A percentile compares a stretch with the other conserved stretches of the same genome.
These are phyloP conservation scores for Tauraco erythrolophus DNA, from an alignment of 2,113 vertebrate genomes.

Conservation along the genomic window DNA sequence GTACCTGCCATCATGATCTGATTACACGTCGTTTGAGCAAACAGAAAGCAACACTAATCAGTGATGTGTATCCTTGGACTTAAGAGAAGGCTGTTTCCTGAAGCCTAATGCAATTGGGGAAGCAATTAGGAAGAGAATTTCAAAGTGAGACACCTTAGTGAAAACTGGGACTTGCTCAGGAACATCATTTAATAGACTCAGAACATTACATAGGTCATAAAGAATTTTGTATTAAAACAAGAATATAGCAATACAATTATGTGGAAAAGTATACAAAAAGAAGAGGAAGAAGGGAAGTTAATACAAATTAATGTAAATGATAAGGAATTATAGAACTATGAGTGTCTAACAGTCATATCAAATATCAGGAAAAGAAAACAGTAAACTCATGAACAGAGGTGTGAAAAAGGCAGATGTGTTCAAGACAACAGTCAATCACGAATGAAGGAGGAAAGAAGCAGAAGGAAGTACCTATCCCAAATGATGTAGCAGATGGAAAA, in stretches of 20 bases:
- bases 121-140: background rate
- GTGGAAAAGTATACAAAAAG: background rate
- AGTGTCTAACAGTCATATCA: background rate
- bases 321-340: background rate
- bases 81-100: background rate
- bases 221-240: background rate
- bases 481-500: background rate
- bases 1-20: background rate
- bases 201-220: background rate
- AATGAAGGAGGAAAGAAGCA: background rate
- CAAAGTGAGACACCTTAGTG: background rate
- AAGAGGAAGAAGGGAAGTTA: background rate
- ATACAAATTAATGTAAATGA: background rate
- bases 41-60: background rate
- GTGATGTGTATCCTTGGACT: background rate
- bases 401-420: background rate
- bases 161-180: background rate
- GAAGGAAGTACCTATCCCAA: background rate
- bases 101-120: background rate
- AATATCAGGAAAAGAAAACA: background rate
- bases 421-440: background rate
- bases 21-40: background rate
- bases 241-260: background rate
- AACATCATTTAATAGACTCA: background rate
- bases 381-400: background rate